Conservation (phyloP, 2,888 invertebrate species). For the Harpalus rubripes region DNA sequence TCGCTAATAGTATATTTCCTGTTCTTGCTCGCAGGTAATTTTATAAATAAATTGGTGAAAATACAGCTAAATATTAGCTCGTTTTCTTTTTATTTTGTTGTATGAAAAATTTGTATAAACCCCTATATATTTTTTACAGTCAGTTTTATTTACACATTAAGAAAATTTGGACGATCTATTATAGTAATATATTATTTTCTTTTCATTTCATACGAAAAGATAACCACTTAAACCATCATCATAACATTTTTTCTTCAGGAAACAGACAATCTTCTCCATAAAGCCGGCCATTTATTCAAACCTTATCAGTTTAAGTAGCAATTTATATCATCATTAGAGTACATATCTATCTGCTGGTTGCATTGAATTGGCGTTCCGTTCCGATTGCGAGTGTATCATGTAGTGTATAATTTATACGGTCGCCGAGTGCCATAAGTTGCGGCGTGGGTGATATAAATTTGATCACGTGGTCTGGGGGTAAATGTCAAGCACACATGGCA, state of each 20-base stretch:
- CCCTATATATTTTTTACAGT: too few species aligned
- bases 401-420: conserved; percentile 34
- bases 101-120: too few species aligned
- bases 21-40: too few species aligned
- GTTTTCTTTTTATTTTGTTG: too few species aligned
- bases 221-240: not conserved
- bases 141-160: too few species aligned
- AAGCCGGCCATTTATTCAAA: conserved; percentile 18
- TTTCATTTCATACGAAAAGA: not conserved
- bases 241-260: conserved; percentile 12
- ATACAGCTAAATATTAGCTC: too few species aligned
- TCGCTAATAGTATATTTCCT: too few species aligned
- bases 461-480: conserved; percentile 53
- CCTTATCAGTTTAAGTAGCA: conserved; percentile 36
- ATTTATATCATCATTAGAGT: conserved; percentile 36
- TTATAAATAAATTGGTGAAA: too few species aligned
- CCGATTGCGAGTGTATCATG: not conserved
- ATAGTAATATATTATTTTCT: not conserved
- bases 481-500: conserved; percentile 61
- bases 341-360: not conserved
- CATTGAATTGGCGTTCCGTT: not conserved
- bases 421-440: conserved; percentile 25
- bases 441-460: conserved; percentile 48
- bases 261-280: conserved; percentile 5
- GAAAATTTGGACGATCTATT: too few species aligned